phyloP scores from a whole-genome alignment of 2,113 vertebrate species.

The Dendropsophus ebraccatus region DNA sequence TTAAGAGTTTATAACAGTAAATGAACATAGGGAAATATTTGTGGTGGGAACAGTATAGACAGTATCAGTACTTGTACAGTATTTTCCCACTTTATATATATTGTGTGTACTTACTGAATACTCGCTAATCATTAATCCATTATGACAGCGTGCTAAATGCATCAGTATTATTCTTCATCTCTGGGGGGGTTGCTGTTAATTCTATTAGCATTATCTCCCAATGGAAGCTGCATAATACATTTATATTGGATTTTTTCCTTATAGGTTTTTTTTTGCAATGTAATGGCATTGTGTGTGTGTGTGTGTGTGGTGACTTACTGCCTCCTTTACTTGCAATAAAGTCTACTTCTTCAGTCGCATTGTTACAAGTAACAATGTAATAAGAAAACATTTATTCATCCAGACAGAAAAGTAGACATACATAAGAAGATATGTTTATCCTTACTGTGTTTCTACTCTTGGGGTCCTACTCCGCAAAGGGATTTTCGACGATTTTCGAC shows the following conservation, averaged over 20 bases:
- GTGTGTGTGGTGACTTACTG: not conserved
- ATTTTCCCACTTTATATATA: too few relatives aligned
- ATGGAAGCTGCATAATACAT: not conserved
- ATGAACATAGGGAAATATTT: not conserved
- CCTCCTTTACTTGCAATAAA: not conserved
- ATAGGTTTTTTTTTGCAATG: not conserved
- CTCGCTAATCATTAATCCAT: not conserved
- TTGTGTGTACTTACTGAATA: not conserved
- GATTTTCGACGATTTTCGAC: too few relatives aligned
- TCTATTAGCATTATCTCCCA: not conserved
- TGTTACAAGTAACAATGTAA: not conserved
- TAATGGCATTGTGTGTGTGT: not conserved
- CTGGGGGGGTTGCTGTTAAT: not conserved
- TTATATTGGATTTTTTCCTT: not conserved
- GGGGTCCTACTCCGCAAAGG: too few relatives aligned
- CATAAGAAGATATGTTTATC: not conserved
- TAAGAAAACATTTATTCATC: too few relatives aligned
- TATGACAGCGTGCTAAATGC: not conserved
- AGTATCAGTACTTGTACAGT: too few relatives aligned
- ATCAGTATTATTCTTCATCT: not conserved
- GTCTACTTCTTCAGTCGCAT: not conserved
- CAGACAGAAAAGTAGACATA: not conserved
- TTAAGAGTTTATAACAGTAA: too few relatives aligned
- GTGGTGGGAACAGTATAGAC: too few relatives aligned
- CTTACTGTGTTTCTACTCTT: not conserved